Percentiles rank a stretch among this genome's conserved stretches.
Conservation (phyloP, 2,888 invertebrate species). For the Drosophila eohydei region DNA sequence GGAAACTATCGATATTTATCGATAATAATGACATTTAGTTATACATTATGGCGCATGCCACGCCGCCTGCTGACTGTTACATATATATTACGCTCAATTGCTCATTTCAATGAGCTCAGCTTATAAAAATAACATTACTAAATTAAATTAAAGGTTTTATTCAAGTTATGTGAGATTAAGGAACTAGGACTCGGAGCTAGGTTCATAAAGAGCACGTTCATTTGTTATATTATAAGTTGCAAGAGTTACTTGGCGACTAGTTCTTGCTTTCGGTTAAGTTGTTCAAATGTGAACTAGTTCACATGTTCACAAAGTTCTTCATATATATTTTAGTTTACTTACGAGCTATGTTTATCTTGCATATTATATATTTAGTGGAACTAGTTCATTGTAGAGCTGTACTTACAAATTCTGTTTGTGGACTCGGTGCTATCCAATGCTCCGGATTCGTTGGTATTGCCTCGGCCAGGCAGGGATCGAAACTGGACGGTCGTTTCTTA, state of each 20-base stretch:
- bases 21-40: too few relatives aligned
- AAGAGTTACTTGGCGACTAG: too few relatives aligned
- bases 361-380: background rate
- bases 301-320: too few relatives aligned
- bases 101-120: too few relatives aligned
- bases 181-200: background rate
- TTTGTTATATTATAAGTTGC: background rate
- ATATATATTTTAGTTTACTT: too few relatives aligned
- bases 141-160: background rate
- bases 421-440: constrained; percentile 84
- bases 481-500: constrained; percentile 89
- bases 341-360: background rate
- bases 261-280: background rate
- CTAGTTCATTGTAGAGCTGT: constrained; percentile 4
- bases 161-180: background rate
- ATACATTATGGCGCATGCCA: too few relatives aligned
- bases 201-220: background rate
- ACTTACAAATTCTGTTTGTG: constrained; percentile 85
- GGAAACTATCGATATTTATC: too few relatives aligned
- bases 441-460: constrained; percentile 85
- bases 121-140: too few relatives aligned
- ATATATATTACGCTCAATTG: too few relatives aligned
- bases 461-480: constrained; percentile 88
- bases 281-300: background rate
- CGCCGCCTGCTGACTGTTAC: too few relatives aligned